Percentiles rank a stretch among this genome's conserved stretches.
Conservation (phyloP, 2,888 invertebrate genomes). For the Mechanitis mazaeus region DNA sequence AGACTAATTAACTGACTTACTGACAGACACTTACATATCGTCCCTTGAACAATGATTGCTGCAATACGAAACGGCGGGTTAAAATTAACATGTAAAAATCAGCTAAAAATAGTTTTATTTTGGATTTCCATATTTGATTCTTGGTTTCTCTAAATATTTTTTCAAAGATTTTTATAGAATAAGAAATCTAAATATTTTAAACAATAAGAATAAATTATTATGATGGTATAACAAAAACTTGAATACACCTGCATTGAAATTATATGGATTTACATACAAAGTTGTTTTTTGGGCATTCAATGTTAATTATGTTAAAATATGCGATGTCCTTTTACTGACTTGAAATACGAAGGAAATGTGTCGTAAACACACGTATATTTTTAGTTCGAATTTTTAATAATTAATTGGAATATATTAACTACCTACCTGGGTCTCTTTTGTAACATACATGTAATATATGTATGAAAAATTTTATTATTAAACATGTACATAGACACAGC, state of each 20-base stretch:
- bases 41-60: too few species aligned
- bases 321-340: constrained; percentile 58
- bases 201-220: constrained; percentile 13
- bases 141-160: too few species aligned
- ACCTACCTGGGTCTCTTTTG: too few species aligned
- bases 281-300: constrained; percentile 50
- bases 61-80: too few species aligned
- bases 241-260: constrained; percentile 53
- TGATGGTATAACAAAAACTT: constrained; percentile 35
- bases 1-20: too few species aligned
- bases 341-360: constrained; percentile 47
- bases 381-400: too few species aligned
- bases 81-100: too few species aligned
- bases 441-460: too few species aligned
- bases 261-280: constrained; percentile 63
- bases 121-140: too few species aligned
- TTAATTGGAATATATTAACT: neutral
- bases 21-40: too few species aligned
- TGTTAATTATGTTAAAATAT: constrained; percentile 64
- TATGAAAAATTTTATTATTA: too few species aligned
- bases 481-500: neutral
- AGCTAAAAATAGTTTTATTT: too few species aligned
- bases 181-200: constrained; percentile 7
- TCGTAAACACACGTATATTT: constrained; percentile 33
- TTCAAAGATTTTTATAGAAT: neutral